A percentile compares a stretch with the other conserved stretches of the same genome.
Conservation (phyloP, 2,113 vertebrate genomes). For the Elachura formosa region DNA sequence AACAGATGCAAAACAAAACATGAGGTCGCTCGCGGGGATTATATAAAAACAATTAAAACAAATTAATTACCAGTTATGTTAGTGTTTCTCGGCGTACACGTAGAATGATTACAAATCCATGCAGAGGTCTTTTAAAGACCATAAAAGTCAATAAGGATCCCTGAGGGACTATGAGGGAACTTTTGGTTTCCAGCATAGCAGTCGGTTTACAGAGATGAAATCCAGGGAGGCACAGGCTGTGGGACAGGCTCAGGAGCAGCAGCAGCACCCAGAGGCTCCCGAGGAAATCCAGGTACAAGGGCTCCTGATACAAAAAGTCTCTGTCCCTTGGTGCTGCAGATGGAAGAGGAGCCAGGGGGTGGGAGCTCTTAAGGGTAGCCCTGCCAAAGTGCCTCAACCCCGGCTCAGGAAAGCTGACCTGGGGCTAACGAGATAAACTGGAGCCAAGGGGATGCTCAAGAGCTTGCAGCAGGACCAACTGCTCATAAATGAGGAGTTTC, state of each 20-base stretch:
- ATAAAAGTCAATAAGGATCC: conserved; percentile 28
- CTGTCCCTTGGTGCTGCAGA: neutral
- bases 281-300: neutral
- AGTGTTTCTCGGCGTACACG: conserved; percentile 24
- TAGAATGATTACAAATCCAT: conserved; percentile 39
- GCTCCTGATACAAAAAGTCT: neutral
- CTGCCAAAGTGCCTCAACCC: rapidly evolving
- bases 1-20: conserved; percentile 73
- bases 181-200: neutral
- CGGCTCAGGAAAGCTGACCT: neutral
- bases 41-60: conserved; percentile 73
- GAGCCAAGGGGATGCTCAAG: neutral
- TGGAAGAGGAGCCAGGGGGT: neutral
- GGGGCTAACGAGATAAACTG: neutral
- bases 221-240: neutral
- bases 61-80: conserved; percentile 70
- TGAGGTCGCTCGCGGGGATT: conserved; percentile 65
- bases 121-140: conserved; percentile 38
- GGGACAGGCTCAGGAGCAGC: neutral
- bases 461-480: rapidly evolving
- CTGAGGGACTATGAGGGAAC: neutral
- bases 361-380: neutral
- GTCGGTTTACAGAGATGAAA: neutral
- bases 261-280: neutral
- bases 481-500: neutral